These are phyloP conservation scores for Bubo scandiacus DNA, from an alignment of 2,113 vertebrate species.

Conservation along the genomic window DNA sequence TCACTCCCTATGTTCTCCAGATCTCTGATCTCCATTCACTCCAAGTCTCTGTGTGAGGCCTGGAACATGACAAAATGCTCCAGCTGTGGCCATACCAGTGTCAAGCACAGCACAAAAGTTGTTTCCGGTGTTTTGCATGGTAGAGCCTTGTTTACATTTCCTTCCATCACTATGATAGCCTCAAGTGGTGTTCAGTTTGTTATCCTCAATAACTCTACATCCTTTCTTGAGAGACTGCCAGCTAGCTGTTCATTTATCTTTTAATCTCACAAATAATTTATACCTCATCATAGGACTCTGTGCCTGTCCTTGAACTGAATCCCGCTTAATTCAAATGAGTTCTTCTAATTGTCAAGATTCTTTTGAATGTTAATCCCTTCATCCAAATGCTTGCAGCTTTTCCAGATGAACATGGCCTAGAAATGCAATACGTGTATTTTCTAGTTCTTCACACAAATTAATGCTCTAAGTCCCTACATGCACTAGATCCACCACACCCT, in stretches of 20 bases:
- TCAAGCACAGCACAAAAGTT: neutral
- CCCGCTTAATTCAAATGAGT: neutral
- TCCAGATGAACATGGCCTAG: neutral
- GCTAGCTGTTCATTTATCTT: neutral
- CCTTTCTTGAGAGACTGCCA: neutral
- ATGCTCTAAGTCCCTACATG: neutral
- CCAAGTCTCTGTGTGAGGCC: neutral
- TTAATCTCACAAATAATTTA: neutral
- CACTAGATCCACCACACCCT: neutral
- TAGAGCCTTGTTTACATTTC: neutral
- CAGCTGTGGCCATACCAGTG: neutral
- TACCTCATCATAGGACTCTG: neutral
- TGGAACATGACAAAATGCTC: neutral
- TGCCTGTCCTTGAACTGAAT: conserved; percentile 3
- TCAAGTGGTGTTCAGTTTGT: neutral
- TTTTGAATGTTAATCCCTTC: neutral
- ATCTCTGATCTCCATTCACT: neutral
- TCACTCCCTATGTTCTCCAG: neutral
- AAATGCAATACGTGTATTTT: neutral
- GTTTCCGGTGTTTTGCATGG: neutral
- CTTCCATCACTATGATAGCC: neutral
- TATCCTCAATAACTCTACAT: neutral
- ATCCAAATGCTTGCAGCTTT: neutral
- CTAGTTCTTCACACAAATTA: neutral
- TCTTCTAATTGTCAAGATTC: neutral